Base-by-base conservation (phyloP, 2,888 invertebrate genomes). In the Melinaea menophilus region DNA sequence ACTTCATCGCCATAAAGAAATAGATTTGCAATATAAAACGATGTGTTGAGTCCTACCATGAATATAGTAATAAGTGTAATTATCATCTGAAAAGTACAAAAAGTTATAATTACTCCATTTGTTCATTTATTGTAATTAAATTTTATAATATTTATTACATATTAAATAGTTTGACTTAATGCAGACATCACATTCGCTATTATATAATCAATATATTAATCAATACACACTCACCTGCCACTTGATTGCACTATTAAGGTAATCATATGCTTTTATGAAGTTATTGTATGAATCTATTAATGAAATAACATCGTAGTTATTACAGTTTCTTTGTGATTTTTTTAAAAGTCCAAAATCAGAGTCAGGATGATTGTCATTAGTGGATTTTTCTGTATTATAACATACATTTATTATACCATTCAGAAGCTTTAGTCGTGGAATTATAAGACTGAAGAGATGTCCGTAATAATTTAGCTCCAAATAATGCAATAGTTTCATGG, bases 181-280 rank as follows among this genome's bases (percentile, higher is more conserved):
- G 45, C 7, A 45, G 45, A 11, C 45, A 45, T 45, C 4, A 22
- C 22, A 22, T 22, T 22, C 22, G 22, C 22, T 22, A 22, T 22
- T 22, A 22, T 22, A 22, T 22, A 22, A 22, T 22, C 22, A 22
- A 22, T 22, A 22, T 22, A 22, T 22, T 22, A 48, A 22, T 48
- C 37, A 13, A 11, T 22, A 22, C 33, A 9, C 51, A 59, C 59
- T 55, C 65, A 73, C 72, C 69, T 72, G 72, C 71, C 70, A 72
- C 62, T 73, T 72, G 41, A 72, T 61, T 9, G 69, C 65, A 12
- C 61, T 62, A n/a, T 70, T 67, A 13, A 73, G 59, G 12, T 31
- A 59, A 51, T 73, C 72, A 54, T 69, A 69, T 7, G 63, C 56
- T 13, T 63, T 59, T 45, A 72, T 69, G 0, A 72, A 67, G 35